Percentiles rank a stretch among this genome's conserved stretches.
These are phyloP conservation scores for Orthosia incerta DNA, from an alignment of 2,888 invertebrate species.

Conservation along the genomic window DNA sequence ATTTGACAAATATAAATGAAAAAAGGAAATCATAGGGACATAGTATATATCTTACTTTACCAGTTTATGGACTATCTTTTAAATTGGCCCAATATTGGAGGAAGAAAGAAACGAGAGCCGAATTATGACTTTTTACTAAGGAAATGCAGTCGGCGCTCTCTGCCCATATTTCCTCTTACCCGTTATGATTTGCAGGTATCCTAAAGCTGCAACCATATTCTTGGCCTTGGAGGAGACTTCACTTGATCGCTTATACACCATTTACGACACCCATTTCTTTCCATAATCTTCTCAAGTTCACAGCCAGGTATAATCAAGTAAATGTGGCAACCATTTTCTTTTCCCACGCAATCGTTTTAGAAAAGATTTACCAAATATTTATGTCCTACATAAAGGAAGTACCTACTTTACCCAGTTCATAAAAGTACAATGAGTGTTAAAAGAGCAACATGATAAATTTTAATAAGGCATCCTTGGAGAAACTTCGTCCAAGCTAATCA, in stretches of 20 bases:
- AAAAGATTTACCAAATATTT: conserved; percentile 12
- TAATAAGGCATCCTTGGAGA: conserved; percentile 7
- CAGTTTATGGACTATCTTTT: no score
- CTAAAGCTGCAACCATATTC: no score
- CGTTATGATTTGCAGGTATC: no score
- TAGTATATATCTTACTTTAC: no score
- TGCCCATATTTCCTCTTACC: no score
- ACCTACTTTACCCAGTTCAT: conserved; percentile 16
- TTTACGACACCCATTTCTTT: not conserved
- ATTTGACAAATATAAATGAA: no score
- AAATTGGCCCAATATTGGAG: no score
- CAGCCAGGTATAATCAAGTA: not conserved
- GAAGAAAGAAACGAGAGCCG: no score
- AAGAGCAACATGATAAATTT: conserved; percentile 40
- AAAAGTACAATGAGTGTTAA: conserved; percentile 28
- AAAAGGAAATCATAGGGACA: no score
- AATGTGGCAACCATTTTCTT: not conserved
- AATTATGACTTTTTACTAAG: no score
- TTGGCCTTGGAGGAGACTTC: not conserved
- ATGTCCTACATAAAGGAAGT: not conserved
- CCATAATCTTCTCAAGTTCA: conserved; percentile 5
- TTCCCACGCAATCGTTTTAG: not conserved
- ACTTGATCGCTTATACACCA: not conserved
- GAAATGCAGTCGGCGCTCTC: no score
- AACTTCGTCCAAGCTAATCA: conserved; percentile 39